phyloP scores from a whole-genome alignment of 2,888 invertebrate species.

The Microctonus hyperodae region DNA sequence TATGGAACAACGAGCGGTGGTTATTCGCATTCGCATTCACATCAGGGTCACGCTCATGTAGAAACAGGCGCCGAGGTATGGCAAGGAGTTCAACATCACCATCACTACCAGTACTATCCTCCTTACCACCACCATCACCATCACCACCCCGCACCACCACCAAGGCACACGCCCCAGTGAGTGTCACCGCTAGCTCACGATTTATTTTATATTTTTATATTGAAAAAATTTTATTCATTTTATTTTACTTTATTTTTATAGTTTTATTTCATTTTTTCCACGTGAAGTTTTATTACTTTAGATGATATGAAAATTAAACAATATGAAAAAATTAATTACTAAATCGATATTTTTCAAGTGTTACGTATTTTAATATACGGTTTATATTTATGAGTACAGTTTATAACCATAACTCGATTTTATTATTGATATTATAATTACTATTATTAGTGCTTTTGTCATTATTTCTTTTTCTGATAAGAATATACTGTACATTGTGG shows the following conservation, averaged over 20 bases:
- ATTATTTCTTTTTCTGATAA: too few species aligned
- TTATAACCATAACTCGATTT: too few species aligned
- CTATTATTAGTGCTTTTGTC: too few species aligned
- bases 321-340: too few species aligned
- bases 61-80: conserved; percentile 70
- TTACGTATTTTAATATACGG: too few species aligned
- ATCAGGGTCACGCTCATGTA: conserved; percentile 61
- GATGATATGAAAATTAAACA: too few species aligned
- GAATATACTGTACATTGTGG: too few species aligned
- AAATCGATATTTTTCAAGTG: too few species aligned
- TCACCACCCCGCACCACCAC: conserved; percentile 65
- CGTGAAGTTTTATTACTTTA: not conserved
- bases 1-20: conserved; percentile 53
- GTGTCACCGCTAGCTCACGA: conserved; percentile 64
- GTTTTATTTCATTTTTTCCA: conserved; percentile 1
- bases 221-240: conserved; percentile 4
- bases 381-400: too few species aligned
- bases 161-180: conserved; percentile 67
- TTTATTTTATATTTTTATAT: conserved; percentile 40
- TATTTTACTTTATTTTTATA: conserved; percentile 10
- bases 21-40: conserved; percentile 52
- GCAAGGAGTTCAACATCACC: conserved; percentile 65
- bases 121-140: conserved; percentile 69
- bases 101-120: conserved; percentile 73
- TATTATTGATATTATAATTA: too few species aligned